phyloP scores from a whole-genome alignment of 1,140 invertebrate genomes.

The Drosophila varians region DNA sequence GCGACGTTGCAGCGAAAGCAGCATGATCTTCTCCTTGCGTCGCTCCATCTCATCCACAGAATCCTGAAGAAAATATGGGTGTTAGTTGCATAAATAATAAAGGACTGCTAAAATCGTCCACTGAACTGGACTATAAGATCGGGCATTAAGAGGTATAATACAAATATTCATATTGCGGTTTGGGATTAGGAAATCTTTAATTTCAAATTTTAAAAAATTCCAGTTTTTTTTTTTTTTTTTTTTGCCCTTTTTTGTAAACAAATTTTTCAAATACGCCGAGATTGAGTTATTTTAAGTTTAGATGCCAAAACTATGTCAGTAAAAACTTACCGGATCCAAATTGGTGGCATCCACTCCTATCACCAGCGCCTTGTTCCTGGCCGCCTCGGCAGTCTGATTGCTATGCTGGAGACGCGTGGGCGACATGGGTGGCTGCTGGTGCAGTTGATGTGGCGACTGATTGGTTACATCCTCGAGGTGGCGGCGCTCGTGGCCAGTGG shows the following conservation, averaged over 20 bases:
- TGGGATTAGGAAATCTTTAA: not conserved
- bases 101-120: not conserved
- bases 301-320: too few species aligned
- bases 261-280: not conserved
- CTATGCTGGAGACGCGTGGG: conserved; percentile 67
- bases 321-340: conserved; percentile 88
- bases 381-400: conserved; percentile 75
- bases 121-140: not conserved
- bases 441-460: conserved; percentile 39
- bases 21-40: conserved; percentile 94
- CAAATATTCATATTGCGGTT: not conserved
- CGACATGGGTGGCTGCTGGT: conserved; percentile 47
- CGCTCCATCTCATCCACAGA: conserved; percentile 94
- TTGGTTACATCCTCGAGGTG: conserved; percentile 76
- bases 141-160: not conserved
- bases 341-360: conserved; percentile 88
- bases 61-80: conserved; percentile 76
- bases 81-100: not conserved
- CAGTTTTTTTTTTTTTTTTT: too few species aligned
- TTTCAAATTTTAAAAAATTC: not conserved
- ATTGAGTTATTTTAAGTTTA: too few species aligned
- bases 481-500: conserved; percentile 48
- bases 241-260: not conserved
- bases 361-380: conserved; percentile 86
- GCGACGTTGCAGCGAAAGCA: conserved; percentile 92